These are phyloP conservation scores for Galemys pyrenaicus DNA, from an alignment of 2,113 vertebrate genomes.

Conservation along the genomic window DNA sequence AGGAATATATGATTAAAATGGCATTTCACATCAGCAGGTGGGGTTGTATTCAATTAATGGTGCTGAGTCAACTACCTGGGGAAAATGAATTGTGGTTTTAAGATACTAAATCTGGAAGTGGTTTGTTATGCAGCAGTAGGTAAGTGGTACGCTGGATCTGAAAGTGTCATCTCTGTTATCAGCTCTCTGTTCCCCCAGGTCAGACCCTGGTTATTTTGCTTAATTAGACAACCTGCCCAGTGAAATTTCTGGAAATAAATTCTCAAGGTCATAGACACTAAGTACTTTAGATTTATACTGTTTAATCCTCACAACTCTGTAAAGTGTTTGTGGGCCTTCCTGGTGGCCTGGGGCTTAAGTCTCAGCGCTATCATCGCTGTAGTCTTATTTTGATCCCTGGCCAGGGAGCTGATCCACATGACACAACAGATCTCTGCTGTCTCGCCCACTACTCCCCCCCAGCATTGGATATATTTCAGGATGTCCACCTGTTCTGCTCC, in stretches of 20 bases:
- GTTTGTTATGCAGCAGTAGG: not conserved
- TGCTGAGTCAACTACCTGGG: not conserved
- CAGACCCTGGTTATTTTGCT: not conserved
- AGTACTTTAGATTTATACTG: not conserved
- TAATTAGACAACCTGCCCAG: not conserved
- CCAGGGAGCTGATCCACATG: no score
- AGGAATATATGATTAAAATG: not conserved
- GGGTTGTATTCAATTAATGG: not conserved
- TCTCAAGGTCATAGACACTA: not conserved
- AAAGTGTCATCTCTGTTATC: not conserved
- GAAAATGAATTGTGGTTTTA: not conserved
- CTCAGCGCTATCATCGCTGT: no score
- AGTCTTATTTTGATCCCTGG: no score
- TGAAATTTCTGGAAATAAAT: constrained; percentile 1
- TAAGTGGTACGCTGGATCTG: not conserved
- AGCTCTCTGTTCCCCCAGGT: not conserved
- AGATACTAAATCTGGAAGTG: not conserved
- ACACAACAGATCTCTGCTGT: no score
- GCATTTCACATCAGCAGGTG: not conserved
- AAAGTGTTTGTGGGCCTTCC: no score
- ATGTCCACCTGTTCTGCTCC: no score
- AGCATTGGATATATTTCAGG: no score
- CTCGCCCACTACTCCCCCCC: no score
- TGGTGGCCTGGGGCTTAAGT: no score
- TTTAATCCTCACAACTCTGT: not conserved